phyloP scores from a whole-genome alignment of 2,888 invertebrate species.

The Venusia cambrica region DNA sequence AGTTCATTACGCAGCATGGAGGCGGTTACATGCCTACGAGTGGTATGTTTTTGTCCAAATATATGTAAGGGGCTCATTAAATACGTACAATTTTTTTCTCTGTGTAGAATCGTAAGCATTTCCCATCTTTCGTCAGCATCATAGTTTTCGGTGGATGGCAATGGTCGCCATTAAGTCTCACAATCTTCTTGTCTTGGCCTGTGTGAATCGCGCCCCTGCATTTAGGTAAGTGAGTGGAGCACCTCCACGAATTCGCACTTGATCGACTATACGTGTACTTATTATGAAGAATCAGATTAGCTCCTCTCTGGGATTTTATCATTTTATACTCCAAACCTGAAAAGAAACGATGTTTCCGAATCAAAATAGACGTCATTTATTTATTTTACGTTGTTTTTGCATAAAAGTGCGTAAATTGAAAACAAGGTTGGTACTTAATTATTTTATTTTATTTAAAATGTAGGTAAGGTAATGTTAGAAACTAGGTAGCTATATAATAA shows the following conservation, averaged over 20 bases:
- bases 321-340: background rate
- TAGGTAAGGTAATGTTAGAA: too few relatives aligned
- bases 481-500: too few relatives aligned
- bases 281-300: constrained; percentile 34
- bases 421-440: too few relatives aligned
- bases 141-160: constrained; percentile 1
- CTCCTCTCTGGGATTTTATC: constrained; percentile 5
- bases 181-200: background rate
- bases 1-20: too few relatives aligned
- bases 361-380: background rate
- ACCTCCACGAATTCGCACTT: constrained; percentile 33
- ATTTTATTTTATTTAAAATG: too few relatives aligned
- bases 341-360: background rate
- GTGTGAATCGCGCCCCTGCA: constrained; percentile 6
- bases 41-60: background rate
- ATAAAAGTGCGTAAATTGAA: too few relatives aligned
- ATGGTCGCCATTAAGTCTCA: background rate
- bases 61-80: too few relatives aligned
- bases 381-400: too few relatives aligned
- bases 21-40: too few relatives aligned
- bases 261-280: constrained; percentile 40
- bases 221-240: constrained; percentile 17
- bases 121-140: background rate
- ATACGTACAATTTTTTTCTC: too few relatives aligned
- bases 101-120: background rate